These are phyloP conservation scores for Eidolon dupreanum DNA, from an alignment of 2,797 vertebrate species.

Conservation along the genomic window DNA sequence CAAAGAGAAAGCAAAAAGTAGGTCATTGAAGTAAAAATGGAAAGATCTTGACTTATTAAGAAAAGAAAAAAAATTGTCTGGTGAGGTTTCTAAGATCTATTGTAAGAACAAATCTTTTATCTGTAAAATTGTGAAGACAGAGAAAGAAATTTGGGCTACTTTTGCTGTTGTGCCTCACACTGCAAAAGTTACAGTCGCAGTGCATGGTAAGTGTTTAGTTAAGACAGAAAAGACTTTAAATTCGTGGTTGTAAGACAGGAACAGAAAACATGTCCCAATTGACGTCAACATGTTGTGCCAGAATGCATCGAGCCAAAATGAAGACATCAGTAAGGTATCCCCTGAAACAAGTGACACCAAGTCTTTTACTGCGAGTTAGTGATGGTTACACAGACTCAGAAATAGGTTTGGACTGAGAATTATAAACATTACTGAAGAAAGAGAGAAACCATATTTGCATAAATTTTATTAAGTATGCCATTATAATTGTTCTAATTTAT, in stretches of 20 bases:
- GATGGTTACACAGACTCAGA: not conserved
- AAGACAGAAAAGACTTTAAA: not conserved
- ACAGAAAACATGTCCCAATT: not conserved
- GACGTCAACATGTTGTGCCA: not conserved
- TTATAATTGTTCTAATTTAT: not conserved
- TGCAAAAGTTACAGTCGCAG: not conserved
- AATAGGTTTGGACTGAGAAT: not conserved
- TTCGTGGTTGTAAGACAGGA: not conserved
- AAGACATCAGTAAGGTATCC: not conserved
- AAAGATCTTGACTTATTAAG: too few relatives aligned
- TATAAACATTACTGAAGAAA: not conserved
- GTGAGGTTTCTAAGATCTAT: not conserved
- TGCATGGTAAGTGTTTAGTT: not conserved
- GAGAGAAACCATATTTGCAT: not conserved
- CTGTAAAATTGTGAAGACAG: not conserved
- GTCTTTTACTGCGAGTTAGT: not conserved
- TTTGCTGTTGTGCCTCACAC: not conserved
- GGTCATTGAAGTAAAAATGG: too few relatives aligned
- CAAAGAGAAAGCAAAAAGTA: too few relatives aligned
- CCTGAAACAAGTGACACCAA: not conserved
- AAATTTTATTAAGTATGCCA: not conserved
- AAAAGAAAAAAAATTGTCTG: not conserved
- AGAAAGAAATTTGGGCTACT: not conserved
- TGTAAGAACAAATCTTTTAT: not conserved
- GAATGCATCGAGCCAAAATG: not conserved